Evolutionary conservation across 2,113 vertebrate species (phyloP).

Genomic region (Ciconia maguari): DNA sequence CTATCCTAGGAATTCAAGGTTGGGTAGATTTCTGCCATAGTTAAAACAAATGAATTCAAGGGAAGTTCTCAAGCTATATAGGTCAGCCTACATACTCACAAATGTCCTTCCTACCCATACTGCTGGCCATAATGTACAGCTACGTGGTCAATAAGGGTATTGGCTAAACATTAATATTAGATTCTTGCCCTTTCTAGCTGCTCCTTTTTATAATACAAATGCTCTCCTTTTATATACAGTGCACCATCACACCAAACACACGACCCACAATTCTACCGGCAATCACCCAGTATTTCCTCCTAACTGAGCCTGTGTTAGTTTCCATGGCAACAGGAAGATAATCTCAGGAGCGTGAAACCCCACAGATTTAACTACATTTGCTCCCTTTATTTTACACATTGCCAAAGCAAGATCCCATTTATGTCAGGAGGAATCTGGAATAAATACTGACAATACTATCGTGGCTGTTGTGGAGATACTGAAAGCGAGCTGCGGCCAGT

Average conservation of each 20-base stretch:
- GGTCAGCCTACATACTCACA: background rate
- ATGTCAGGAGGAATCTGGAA: background rate
- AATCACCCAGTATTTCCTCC: background rate
- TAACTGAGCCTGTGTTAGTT: background rate
- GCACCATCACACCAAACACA: background rate
- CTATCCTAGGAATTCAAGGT: background rate
- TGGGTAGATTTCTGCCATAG: background rate
- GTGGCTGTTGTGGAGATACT: background rate
- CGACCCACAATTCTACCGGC: background rate
- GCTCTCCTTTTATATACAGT: background rate
- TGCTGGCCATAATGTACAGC: background rate
- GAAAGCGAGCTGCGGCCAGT: background rate
- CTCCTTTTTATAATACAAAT: background rate
- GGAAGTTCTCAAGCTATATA: background rate
- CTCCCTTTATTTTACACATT: background rate
- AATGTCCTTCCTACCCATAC: background rate
- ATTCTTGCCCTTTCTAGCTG: background rate
- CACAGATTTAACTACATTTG: background rate
- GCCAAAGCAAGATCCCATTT: background rate
- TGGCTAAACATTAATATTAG: background rate
- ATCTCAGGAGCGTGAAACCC: background rate
- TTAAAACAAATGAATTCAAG: background rate
- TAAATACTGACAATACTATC: background rate
- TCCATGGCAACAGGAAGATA: constrained; percentile 7
- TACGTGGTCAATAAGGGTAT: background rate